These are phyloP conservation scores for Drosophila falleni DNA, from an alignment of 2,888 invertebrate genomes.

Conservation along the genomic window DNA sequence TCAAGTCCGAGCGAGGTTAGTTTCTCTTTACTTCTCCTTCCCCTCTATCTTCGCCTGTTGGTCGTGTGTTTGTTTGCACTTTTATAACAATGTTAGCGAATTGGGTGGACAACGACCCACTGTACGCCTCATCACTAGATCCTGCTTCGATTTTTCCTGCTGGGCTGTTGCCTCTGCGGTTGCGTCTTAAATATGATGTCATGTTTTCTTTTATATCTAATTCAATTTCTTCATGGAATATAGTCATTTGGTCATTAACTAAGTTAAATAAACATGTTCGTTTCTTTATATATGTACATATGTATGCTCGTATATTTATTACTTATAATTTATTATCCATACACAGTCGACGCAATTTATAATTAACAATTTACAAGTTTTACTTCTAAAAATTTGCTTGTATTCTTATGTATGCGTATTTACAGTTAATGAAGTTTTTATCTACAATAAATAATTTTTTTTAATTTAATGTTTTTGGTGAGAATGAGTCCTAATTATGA, in stretches of 20 bases:
- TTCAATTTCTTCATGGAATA: constrained; percentile 17
- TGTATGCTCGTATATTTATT: too few species aligned
- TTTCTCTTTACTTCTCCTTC: constrained; percentile 20
- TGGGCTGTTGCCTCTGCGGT: constrained; percentile 44
- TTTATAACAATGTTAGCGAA: constrained; percentile 79
- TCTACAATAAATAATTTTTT: too few species aligned
- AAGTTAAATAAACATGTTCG: not conserved
- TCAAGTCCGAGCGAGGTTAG: constrained; percentile 56
- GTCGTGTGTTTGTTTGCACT: constrained; percentile 75
- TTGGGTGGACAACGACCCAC: constrained; percentile 38
- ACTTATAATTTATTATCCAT: too few species aligned
- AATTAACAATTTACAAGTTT: too few species aligned
- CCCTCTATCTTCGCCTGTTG: constrained; percentile 15
- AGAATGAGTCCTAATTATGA: too few species aligned
- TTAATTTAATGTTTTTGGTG: too few species aligned
- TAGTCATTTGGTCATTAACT: constrained; percentile 3
- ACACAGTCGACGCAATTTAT: too few species aligned
- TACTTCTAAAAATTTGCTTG: too few species aligned
- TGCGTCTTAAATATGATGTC: constrained; percentile 78
- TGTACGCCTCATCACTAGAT: constrained; percentile 2
- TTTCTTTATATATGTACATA: not conserved
- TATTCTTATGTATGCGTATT: too few species aligned
- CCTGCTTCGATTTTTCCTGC: constrained; percentile 22
- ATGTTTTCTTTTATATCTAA: constrained; percentile 58
- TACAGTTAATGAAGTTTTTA: too few species aligned